These are phyloP conservation scores for Microdon myrmicae DNA, from an alignment of 2,888 invertebrate genomes.

Conservation along the genomic window DNA sequence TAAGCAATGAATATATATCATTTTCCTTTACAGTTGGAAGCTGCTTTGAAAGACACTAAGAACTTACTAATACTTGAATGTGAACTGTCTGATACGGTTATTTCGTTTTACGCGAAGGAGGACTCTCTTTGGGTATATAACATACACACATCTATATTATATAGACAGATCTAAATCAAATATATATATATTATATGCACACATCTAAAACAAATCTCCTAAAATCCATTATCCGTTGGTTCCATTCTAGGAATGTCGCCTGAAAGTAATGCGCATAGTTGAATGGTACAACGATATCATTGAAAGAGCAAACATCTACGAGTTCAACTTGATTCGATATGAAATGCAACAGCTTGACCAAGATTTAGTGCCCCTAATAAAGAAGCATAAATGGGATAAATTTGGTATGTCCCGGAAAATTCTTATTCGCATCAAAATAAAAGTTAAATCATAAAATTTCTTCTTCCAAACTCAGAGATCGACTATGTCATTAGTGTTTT, in stretches of 20 bases:
- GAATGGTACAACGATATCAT: slow-evolving; percentile 87
- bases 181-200: too few relatives aligned
- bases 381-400: slow-evolving; percentile 79
- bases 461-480: slow-evolving; percentile 65
- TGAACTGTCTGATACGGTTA: slow-evolving; percentile 72
- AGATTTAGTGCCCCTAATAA: slow-evolving; percentile 75
- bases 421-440: neutral
- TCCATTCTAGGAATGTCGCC: slow-evolving; percentile 68
- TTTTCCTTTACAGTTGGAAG: slow-evolving; percentile 70
- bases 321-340: slow-evolving; percentile 79
- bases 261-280: slow-evolving; percentile 72
- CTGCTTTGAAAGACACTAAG: slow-evolving; percentile 82
- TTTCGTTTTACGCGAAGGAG: slow-evolving; percentile 74
- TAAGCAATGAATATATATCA: neutral
- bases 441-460: neutral
- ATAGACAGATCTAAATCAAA: too few relatives aligned
- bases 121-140: slow-evolving; percentile 74
- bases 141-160: too few relatives aligned
- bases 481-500: slow-evolving; percentile 77
- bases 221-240: neutral
- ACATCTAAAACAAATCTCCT: too few relatives aligned
- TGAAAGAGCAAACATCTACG: slow-evolving; percentile 77
- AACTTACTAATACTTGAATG: slow-evolving; percentile 78
- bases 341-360: slow-evolving; percentile 81
- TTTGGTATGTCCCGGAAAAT: slow-evolving; percentile 71